Evolutionary conservation across 1,140 invertebrate species (phyloP).

Genomic region (Temnothorax curvispinosus): DNA sequence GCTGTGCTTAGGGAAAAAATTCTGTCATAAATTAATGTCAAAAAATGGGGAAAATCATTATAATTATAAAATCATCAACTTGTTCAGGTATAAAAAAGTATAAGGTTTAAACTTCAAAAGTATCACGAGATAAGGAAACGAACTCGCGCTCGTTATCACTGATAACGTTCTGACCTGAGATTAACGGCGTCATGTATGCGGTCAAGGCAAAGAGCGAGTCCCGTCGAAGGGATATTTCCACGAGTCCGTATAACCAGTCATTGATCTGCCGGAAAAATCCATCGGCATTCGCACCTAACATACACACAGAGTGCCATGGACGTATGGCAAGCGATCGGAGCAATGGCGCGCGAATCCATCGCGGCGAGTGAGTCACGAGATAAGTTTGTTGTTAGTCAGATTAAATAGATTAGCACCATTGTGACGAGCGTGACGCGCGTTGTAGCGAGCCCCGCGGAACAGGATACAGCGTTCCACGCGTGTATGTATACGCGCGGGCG

Average conservation of each 20-base stretch:
- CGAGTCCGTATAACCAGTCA: not conserved
- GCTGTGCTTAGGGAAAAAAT: not conserved
- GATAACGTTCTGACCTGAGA: not conserved
- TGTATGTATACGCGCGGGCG: constrained; percentile 2
- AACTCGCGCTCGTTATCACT: not conserved
- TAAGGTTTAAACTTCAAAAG: not conserved
- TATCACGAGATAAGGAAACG: not conserved
- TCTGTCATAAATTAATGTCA: not conserved
- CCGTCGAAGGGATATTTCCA: constrained; percentile 4
- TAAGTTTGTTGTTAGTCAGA: constrained; percentile 82
- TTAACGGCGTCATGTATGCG: not conserved
- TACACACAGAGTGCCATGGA: not conserved
- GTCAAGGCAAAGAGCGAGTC: not conserved
- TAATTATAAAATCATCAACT: not conserved
- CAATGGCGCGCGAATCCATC: constrained; percentile 66
- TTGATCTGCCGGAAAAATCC: constrained; percentile 51
- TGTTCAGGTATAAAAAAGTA: not conserved
- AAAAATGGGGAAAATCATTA: not conserved
- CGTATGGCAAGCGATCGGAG: constrained; percentile 33
- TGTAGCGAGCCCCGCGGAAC: constrained; percentile 63
- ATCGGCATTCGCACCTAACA: not conserved
- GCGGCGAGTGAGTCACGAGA: constrained; percentile 79
- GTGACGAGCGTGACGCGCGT: constrained; percentile 74
- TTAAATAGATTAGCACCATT: constrained; percentile 83
- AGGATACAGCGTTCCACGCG: constrained; percentile 65